Percentiles rank a stretch among this genome's conserved stretches.
These are phyloP conservation scores for Liposcelis brunnea DNA, from an alignment of 2,888 invertebrate genomes.

Conservation along the genomic window DNA sequence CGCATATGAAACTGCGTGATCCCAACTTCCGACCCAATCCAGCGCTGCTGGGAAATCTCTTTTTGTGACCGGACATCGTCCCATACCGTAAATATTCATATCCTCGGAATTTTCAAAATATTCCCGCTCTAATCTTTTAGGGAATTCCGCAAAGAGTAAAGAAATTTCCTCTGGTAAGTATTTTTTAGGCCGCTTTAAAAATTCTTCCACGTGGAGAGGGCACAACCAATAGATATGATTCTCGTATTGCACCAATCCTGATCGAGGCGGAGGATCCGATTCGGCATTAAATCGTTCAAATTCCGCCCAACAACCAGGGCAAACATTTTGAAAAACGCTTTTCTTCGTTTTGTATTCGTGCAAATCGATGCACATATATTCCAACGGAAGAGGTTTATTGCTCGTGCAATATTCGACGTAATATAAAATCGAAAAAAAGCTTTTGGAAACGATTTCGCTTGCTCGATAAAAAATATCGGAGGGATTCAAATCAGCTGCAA, in stretches of 20 bases:
- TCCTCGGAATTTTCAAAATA: constrained; percentile 24
- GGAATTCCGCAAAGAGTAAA: constrained; percentile 28
- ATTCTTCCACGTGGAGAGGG: constrained; percentile 30
- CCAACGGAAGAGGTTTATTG: constrained; percentile 31
- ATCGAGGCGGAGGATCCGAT: constrained; percentile 33
- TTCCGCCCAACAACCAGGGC: constrained; percentile 35
- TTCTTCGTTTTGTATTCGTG: constrained; percentile 32
- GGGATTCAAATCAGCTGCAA: constrained; percentile 33
- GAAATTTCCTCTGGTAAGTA: constrained; percentile 27
- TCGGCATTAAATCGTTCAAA: constrained; percentile 22
- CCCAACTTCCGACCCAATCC: constrained; percentile 28
- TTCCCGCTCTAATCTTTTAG: constrained; percentile 25
- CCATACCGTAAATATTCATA: constrained; percentile 32
- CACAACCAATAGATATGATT: constrained; percentile 44
- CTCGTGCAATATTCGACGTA: constrained; percentile 32
- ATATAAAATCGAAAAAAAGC: constrained; percentile 30
- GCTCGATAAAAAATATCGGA: constrained; percentile 37
- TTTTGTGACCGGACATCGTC: constrained; percentile 43
- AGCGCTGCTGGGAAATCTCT: constrained; percentile 34
- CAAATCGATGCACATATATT: constrained; percentile 37
- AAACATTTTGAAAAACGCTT: constrained; percentile 34
- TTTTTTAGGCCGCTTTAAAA: constrained; percentile 28
- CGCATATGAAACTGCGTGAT: constrained; percentile 33
- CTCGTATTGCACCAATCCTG: constrained; percentile 37
- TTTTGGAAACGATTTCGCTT: constrained; percentile 24